Conservation (phyloP, 2,888 invertebrate species). For the Tuberolachnus salignus region DNA sequence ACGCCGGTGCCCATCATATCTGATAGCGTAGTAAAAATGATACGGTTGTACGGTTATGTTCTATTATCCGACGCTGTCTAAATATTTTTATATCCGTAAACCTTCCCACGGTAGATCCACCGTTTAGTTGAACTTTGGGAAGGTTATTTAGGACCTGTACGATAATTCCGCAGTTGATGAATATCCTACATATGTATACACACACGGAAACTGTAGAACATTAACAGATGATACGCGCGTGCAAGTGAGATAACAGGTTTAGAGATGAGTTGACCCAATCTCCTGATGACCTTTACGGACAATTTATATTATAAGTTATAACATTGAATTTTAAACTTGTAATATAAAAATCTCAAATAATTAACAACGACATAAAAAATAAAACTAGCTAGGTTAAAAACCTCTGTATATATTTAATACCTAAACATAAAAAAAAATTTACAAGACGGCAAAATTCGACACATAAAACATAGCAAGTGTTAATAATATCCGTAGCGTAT, state of each 20-base stretch:
- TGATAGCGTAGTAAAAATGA: too few species aligned
- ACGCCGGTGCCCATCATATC: too few species aligned
- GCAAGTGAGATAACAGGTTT: constrained; percentile 29
- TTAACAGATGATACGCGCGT: background rate
- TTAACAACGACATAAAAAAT: background rate
- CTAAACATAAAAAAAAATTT: background rate
- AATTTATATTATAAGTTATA: constrained; percentile 2
- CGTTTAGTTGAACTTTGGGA: too few species aligned
- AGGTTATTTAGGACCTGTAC: background rate
- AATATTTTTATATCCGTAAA: too few species aligned
- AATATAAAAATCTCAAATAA: background rate
- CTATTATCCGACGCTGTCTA: too few species aligned
- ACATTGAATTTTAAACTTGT: background rate
- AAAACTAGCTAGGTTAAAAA: too few species aligned
- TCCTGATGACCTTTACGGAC: constrained; percentile 33
- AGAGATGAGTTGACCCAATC: constrained; percentile 45
- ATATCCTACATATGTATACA: background rate
- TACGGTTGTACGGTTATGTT: too few species aligned
- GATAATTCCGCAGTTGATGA: background rate
- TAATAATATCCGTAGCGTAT: too few species aligned
- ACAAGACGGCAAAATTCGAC: background rate
- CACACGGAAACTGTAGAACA: background rate
- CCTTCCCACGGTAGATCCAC: too few species aligned
- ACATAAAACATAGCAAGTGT: background rate
- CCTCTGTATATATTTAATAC: too few species aligned